Evolutionary conservation across 2,888 invertebrate genomes (phyloP).

Genomic region (Ommatoiulus sabulosus): DNA sequence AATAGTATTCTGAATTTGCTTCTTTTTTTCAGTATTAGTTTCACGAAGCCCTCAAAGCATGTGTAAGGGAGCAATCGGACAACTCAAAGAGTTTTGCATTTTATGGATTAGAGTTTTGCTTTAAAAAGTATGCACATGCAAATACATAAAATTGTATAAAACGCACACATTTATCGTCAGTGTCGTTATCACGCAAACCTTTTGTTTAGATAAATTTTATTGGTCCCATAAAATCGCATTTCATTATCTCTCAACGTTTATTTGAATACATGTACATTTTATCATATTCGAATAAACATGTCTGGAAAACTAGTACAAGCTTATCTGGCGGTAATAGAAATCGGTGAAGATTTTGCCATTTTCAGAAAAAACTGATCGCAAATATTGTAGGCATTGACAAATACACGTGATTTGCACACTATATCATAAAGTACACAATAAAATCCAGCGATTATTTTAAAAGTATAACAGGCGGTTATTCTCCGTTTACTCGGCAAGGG

Average conservation of each 20-base stretch:
- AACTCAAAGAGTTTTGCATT: too few species aligned
- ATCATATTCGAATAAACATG: neutral
- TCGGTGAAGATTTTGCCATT: neutral
- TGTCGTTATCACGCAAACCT: too few species aligned
- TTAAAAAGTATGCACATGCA: too few species aligned
- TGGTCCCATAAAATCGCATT: too few species aligned
- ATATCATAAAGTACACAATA: constrained; percentile 7
- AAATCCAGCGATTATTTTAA: neutral
- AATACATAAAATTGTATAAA: too few species aligned
- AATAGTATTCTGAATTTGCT: too few species aligned
- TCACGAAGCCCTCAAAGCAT: too few species aligned
- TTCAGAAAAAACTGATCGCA: neutral
- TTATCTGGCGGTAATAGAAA: neutral
- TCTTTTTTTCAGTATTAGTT: too few species aligned
- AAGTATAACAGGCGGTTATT: neutral
- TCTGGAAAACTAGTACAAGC: neutral
- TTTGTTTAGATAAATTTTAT: too few species aligned
- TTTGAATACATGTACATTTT: neutral
- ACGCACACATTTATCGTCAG: too few species aligned
- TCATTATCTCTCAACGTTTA: neutral
- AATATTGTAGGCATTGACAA: neutral
- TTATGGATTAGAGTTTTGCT: too few species aligned
- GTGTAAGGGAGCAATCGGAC: too few species aligned
- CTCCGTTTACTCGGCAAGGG: constrained; percentile 1
- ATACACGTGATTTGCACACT: constrained; percentile 23